Base-by-base conservation (phyloP, 2,888 invertebrate genomes). In the Drosophila anomelani region DNA sequence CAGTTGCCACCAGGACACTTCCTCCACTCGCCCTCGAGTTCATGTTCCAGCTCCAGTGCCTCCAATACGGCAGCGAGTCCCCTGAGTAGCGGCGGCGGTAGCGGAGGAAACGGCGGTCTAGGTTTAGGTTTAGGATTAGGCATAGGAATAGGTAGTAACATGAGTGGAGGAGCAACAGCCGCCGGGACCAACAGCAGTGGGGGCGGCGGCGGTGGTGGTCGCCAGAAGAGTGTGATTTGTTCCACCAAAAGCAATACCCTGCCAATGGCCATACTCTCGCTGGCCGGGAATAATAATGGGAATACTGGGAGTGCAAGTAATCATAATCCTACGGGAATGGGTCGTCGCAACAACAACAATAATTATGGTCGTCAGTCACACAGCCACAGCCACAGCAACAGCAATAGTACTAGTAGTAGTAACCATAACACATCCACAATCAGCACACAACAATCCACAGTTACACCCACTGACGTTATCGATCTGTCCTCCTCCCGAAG, bases 401-500 rank as follows among this genome's bases (percentile, higher is more conserved):
- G 62, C 32, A 53, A 12, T 49, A 79, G 71, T 70, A 75, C 69
- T 77, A 77, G 66, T 53, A 34, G 10, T 61, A 78, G 70, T 71
- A 75, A 74, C 76, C 74, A 69, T 55, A 53, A 38, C 29, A 47
- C 69, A 47, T 78, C 64, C 58, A 29, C 64, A 62, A 29, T 49
- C 36, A 46, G 26, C 6, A 36, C 51, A 47, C 38, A 44, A 23
- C 44, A 23, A 46, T 9, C 46, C 78, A 80, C 85, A 81, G 77
- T 83, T 67, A 85, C 88, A 81, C 81, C 92, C 80, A 91, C 91
- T 90, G 91, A 92, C 77, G 94, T 94, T 80, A 94, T 94, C 76
- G 94, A 94, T 92, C 92, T 94, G 76, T 93, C 93, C 84, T 93
- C 93, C 80, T 93, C 93, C 63, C 93, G 93, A 89, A 93, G 93